phyloP scores from a whole-genome alignment of 2,888 invertebrate genomes.

The Phasia obesa region DNA sequence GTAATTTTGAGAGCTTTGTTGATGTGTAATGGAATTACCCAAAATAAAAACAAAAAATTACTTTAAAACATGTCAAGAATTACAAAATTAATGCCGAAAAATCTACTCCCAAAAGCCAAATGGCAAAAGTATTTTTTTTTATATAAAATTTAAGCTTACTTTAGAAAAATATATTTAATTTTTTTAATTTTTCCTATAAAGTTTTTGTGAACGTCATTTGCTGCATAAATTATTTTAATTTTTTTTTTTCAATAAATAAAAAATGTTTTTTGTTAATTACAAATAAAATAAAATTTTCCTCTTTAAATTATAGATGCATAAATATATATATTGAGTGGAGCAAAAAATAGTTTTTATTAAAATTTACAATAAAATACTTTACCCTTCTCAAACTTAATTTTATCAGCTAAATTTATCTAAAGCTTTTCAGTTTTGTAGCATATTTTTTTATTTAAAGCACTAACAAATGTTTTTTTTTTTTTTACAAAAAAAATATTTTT shows the following conservation, averaged over 20 bases:
- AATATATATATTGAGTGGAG: slow-evolving; percentile 15
- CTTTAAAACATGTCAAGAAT: no score
- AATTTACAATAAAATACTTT: slow-evolving; percentile 44
- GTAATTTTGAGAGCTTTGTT: no score
- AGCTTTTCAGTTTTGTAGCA: neutral
- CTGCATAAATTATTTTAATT: slow-evolving; percentile 55
- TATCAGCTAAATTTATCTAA: slow-evolving; percentile 16
- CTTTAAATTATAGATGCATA: slow-evolving; percentile 55
- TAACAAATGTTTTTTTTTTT: neutral
- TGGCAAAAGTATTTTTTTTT: no score
- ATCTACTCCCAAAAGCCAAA: no score
- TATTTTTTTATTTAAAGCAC: neutral
- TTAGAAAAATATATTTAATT: no score
- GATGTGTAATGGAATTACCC: no score
- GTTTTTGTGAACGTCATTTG: slow-evolving; percentile 36
- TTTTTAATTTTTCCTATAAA: no score
- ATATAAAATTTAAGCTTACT: no score
- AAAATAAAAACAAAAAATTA: no score
- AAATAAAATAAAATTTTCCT: slow-evolving; percentile 22
- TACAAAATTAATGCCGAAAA: no score
- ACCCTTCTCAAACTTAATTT: slow-evolving; percentile 8
- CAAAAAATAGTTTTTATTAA: slow-evolving; percentile 15
- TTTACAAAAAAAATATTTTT: neutral
- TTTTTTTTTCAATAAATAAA: slow-evolving; percentile 36
- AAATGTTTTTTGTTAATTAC: neutral